Evolutionary conservation across 1,140 invertebrate genomes (phyloP).

Genomic region (Oreohelix idahoensis): DNA sequence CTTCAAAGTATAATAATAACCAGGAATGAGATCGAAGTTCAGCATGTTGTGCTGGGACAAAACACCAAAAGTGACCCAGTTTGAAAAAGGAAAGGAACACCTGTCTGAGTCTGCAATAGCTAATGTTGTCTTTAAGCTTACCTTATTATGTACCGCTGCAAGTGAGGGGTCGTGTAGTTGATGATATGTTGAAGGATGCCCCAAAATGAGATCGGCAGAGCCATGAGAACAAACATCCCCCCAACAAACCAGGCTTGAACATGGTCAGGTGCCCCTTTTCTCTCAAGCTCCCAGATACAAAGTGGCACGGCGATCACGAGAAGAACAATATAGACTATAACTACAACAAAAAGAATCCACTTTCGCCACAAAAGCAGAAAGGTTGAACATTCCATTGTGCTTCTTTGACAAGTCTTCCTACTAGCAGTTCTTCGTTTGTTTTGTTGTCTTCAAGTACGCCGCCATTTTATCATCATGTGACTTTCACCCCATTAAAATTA

Average conservation of each 20-base stretch:
- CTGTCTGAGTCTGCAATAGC: no score
- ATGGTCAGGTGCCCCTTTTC: slow-evolving; percentile 59
- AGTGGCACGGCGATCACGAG: slow-evolving; percentile 88
- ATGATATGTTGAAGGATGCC: slow-evolving; percentile 95
- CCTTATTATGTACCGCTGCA: slow-evolving; percentile 94
- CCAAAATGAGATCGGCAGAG: slow-evolving; percentile 93
- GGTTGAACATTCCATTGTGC: slow-evolving; percentile 53
- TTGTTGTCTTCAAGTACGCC: slow-evolving; percentile 30
- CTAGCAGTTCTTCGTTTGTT: no score
- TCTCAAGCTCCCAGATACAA: slow-evolving; percentile 79
- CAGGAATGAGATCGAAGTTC: no score
- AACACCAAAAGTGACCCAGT: no score
- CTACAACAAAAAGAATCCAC: slow-evolving; percentile 89
- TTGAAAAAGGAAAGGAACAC: no score
- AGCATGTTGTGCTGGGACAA: no score
- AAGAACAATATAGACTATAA: slow-evolving; percentile 84
- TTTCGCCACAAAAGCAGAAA: slow-evolving; percentile 79
- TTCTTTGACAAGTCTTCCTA: no score
- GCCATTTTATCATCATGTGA: slow-evolving; percentile 50
- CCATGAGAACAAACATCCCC: slow-evolving; percentile 90
- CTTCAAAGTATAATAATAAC: no score
- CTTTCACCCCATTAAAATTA: neutral
- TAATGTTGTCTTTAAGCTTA: slow-evolving; percentile 63
- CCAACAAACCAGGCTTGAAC: slow-evolving; percentile 84
- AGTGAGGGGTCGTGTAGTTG: slow-evolving; percentile 91